These are phyloP conservation scores for Gymnosoma rotundatum DNA, from an alignment of 2,888 invertebrate species.

Conservation along the genomic window DNA sequence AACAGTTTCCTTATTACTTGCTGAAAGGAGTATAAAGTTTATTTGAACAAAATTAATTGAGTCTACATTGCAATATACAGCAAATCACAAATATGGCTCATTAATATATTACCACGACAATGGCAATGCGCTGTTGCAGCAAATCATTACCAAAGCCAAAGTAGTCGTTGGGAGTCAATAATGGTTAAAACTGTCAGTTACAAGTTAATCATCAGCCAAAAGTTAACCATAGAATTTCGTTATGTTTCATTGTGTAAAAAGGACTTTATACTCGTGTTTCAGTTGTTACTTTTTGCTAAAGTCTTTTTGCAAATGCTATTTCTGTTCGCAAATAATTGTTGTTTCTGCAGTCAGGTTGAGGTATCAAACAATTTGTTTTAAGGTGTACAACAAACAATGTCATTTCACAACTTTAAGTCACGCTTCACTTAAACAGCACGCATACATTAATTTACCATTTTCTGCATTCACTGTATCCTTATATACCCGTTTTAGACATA, in stretches of 20 bases:
- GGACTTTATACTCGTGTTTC: constrained; percentile 78
- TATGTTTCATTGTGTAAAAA: constrained; percentile 14
- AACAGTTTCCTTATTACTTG: not conserved
- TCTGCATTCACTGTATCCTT: constrained; percentile 10
- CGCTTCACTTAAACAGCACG: constrained; percentile 72
- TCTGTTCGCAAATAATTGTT: constrained; percentile 26
- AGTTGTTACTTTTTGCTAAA: constrained; percentile 76
- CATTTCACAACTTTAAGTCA: constrained; percentile 80
- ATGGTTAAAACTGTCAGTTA: constrained; percentile 57
- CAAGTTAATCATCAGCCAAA: constrained; percentile 67
- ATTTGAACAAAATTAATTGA: constrained; percentile 56
- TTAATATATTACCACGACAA: constrained; percentile 24
- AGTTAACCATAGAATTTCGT: constrained; percentile 65
- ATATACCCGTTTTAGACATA: not conserved
- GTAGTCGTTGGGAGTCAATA: constrained; percentile 7
- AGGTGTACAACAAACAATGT: constrained; percentile 72
- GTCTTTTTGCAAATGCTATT: constrained; percentile 69
- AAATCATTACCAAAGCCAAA: constrained; percentile 2
- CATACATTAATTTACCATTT: constrained; percentile 57
- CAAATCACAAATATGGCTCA: constrained; percentile 63
- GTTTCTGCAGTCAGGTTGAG: constrained; percentile 68
- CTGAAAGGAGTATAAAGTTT: constrained; percentile 21
- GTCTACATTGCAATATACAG: constrained; percentile 47
- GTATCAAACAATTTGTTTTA: constrained; percentile 78
- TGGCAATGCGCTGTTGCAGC: not conserved